Base-by-base conservation (phyloP, 64 coral and sea anemone species). In the Porites lutea region DNA sequence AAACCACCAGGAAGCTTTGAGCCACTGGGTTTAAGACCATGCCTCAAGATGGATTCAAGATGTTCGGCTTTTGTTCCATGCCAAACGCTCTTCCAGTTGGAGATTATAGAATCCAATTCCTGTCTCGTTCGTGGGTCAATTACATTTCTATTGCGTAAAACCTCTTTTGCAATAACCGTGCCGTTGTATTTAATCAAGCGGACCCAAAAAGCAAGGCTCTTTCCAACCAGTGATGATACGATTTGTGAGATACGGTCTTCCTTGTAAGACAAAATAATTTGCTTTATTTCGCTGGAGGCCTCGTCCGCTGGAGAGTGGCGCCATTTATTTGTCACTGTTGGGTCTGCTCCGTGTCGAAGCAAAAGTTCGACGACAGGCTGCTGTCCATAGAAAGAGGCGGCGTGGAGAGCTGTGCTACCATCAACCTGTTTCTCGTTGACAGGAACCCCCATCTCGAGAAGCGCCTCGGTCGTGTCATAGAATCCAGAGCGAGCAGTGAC, bases 321-420 rank as follows among this genome's bases (percentile, higher is more conserved):
- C 80, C 79, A 92, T 18, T 16, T 77, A 57, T 92, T 86, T 74
- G 3, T 77, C 2, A 92, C 59, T 8, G 84, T 46, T 14, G 72
- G 59, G 6, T 48, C 15, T 53, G 90, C 90, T 53, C 90, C 90
- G 75, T 92, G 20, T 55, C 65, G 54, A 48, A 92, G 81, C n/a
- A 92, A 48, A 22, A 92, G 61, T 52, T 73, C 44, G 45, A 92
- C 72, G 16, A 92, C 48, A 2, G 50, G 72, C 16, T 8, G 13
- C 10, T 92, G 90, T 15, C 90, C 90, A 78, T 54, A 92, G 71
- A 61, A 92, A 6, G 79, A 82, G 52, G 90, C 90, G 4, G 18
- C 90, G 44, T 92, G 90, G 21, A 92, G 81, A 11, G 90, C 58
- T 54, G 81, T 92, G 50, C 90, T 92, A 13, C 90, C 90, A 66